Evolutionary conservation across 2,888 invertebrate genomes (phyloP), one percentile per base, ranked within the genome.

Genomic region (Mystacides longicornis): DNA sequence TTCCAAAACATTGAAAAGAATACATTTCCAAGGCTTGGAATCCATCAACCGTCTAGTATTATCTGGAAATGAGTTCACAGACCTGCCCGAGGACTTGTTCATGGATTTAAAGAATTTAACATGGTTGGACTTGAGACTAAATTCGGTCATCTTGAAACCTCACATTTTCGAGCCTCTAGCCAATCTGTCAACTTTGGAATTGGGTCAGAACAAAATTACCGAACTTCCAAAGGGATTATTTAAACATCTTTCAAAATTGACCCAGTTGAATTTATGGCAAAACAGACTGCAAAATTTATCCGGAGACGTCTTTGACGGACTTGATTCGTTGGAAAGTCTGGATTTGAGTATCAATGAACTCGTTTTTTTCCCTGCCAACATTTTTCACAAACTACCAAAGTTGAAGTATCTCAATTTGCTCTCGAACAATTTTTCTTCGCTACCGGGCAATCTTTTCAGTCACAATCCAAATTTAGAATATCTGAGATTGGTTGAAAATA

Each of bases 271-370:
- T 63, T 67, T 89, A 27, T 85, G 85, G 81, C 78, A 80, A 63
- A 90, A 88, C 66, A 78, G 80, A 62, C 71, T 90, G 54, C 78
- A 73, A 21, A 79, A 81, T 68, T 74, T 89, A 37, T 76, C 81
- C 16, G 74, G 79, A 58, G 75, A 80, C 55, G 75, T 81, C 58
- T 86, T 89, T 65, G 77, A 79, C 23, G 81, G 84, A 48, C 75
- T 85, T 2, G 71, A 75, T 23, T 79, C 81, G 0, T 71, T 91
- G 3, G 74, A 78, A 63, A 79, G 80, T 60, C 73, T 92, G 58
- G 87, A 88, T 70, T 68, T 92, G 53, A 82, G 83, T 63, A 72
- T 77, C 14, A 89, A 88, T 67, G 75, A 77, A 50, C 74, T 89
- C 61, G 77, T 77, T 55, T 73, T 75, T 55, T 70, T 90, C 50